phyloP scores from a whole-genome alignment of 2,113 vertebrate genomes.

The Phylloscopus trochiloides region DNA sequence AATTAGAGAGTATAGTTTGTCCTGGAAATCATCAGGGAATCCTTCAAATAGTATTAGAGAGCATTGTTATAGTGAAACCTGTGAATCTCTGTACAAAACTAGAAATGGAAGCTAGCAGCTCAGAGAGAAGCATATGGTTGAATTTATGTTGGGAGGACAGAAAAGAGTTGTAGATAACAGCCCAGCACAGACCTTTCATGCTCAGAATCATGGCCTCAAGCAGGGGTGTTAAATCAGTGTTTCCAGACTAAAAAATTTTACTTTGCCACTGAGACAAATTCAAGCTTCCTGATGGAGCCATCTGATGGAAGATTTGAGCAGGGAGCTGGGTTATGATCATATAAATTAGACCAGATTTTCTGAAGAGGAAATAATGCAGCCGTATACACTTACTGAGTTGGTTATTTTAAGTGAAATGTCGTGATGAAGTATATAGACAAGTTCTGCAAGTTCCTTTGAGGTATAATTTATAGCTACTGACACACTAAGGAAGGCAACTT shows the following conservation, averaged over 20 bases:
- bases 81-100: neutral
- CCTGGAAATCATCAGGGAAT: neutral
- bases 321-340: neutral
- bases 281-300: neutral
- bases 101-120: neutral
- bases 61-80: neutral
- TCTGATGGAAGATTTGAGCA: neutral
- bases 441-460: neutral
- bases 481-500: neutral
- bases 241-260: neutral
- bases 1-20: neutral
- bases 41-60: neutral
- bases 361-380: neutral
- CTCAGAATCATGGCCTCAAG: neutral
- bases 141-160: neutral
- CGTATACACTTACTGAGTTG: neutral
- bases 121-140: neutral
- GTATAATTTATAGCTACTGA: neutral
- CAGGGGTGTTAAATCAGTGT: neutral
- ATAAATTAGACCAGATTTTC: conserved; percentile 13
- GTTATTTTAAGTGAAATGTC: neutral
- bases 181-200: neutral
- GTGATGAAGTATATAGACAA: neutral
- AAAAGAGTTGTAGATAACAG: neutral
- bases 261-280: neutral